Conservation (phyloP, 2,888 invertebrate genomes). For the Lagria hirta region DNA sequence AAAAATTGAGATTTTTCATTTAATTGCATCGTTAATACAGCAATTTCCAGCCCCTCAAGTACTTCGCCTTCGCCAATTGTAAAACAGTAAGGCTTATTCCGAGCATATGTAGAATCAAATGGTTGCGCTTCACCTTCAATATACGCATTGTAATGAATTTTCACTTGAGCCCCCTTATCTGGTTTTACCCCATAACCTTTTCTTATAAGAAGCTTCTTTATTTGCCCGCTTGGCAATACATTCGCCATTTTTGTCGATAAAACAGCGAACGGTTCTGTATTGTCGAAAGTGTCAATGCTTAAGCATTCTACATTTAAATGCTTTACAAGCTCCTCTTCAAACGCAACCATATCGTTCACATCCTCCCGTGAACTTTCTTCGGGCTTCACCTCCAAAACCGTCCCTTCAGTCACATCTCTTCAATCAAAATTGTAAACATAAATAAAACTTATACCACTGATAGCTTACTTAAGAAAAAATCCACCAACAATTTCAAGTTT, state of each 20-base stretch:
- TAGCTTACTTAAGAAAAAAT: no score
- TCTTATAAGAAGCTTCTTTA: slow-evolving; percentile 62
- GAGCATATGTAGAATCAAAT: slow-evolving; percentile 67
- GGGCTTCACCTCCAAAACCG: slow-evolving; percentile 19
- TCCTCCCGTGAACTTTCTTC: neutral
- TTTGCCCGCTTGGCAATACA: slow-evolving; percentile 57
- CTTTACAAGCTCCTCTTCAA: slow-evolving; percentile 4
- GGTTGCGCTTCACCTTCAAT: slow-evolving; percentile 70
- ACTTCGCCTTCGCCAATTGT: slow-evolving; percentile 51
- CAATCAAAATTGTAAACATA: no score
- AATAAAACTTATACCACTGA: no score
- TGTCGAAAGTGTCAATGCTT: slow-evolving; percentile 3
- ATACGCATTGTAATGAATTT: slow-evolving; percentile 71
- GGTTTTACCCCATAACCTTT: slow-evolving; percentile 63
- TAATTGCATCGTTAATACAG: slow-evolving; percentile 73
- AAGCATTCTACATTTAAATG: slow-evolving; percentile 18
- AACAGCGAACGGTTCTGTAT: slow-evolving; percentile 56
- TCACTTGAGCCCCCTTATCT: slow-evolving; percentile 60
- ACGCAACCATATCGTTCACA: neutral
- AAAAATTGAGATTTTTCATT: slow-evolving; percentile 78
- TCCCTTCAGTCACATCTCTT: slow-evolving; percentile 14
- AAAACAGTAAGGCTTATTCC: slow-evolving; percentile 55
- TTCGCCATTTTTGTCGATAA: slow-evolving; percentile 59
- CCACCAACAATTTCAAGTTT: no score
- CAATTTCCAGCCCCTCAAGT: slow-evolving; percentile 68